These are phyloP conservation scores for Mormyrus hasselquistii DNA, from an alignment of 2,797 vertebrate genomes.

Conservation along the genomic window DNA sequence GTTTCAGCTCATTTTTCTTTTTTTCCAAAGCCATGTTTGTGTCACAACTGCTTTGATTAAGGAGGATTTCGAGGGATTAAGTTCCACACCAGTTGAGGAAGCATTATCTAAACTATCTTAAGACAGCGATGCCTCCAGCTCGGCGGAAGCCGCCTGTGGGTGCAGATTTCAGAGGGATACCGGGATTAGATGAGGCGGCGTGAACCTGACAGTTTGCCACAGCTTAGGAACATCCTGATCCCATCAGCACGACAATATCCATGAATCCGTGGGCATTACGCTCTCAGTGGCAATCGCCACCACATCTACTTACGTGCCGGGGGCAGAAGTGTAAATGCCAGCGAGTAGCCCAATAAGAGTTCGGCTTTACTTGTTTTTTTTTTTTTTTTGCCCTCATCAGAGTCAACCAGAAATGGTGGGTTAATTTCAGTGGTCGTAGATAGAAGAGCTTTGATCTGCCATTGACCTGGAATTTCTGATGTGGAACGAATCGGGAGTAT, in stretches of 20 bases:
- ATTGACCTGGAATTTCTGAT: not conserved
- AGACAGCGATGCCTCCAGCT: conserved; percentile 5
- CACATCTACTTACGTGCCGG: not conserved
- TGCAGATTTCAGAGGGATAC: conserved; percentile 19
- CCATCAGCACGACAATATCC: conserved; percentile 13
- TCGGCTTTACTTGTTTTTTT: not conserved
- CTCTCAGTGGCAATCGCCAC: not conserved
- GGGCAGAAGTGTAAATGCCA: not conserved
- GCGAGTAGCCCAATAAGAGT: conserved; percentile 28
- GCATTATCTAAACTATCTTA: conserved; percentile 18
- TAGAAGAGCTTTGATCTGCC: not conserved
- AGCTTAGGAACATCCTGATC: conserved; percentile 15
- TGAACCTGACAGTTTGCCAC: conserved; percentile 4
- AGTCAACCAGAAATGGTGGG: not conserved
- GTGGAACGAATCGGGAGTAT: not conserved
- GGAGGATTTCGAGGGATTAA: conserved; percentile 13
- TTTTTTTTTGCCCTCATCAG: not conserved
- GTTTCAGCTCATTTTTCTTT: not conserved
- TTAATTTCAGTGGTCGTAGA: not conserved
- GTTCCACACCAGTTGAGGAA: not conserved
- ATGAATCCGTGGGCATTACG: conserved; percentile 11
- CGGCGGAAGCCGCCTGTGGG: not conserved
- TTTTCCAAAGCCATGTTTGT: conserved; percentile 3
- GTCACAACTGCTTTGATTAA: conserved; percentile 10
- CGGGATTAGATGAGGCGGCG: not conserved